These are phyloP conservation scores for Penaeus indicus DNA, from an alignment of 1,140 invertebrate genomes.

Conservation along the genomic window DNA sequence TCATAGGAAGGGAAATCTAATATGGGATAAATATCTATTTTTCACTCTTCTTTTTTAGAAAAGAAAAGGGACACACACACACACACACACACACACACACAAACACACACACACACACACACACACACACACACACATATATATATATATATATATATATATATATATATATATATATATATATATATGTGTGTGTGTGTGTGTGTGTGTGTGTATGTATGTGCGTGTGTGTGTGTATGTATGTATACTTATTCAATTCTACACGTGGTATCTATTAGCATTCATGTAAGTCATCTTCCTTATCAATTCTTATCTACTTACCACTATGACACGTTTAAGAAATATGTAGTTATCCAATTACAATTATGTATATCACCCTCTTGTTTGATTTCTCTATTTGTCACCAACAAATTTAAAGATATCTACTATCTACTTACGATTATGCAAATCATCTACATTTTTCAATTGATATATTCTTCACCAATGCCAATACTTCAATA, in stretches of 20 bases:
- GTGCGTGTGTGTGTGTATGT: neutral
- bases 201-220: constrained; percentile 15
- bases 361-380: too few relatives aligned
- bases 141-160: constrained; percentile 38
- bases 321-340: too few relatives aligned
- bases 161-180: constrained; percentile 43
- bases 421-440: too few relatives aligned
- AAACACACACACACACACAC: constrained; percentile 11
- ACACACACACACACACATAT: constrained; percentile 28
- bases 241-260: neutral
- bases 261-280: constrained; percentile 12
- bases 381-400: too few relatives aligned
- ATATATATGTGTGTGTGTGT: constrained; percentile 41
- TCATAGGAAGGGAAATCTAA: neutral
- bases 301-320: too few relatives aligned
- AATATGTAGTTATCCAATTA: too few relatives aligned
- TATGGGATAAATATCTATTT: neutral
- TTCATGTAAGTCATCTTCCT: too few relatives aligned
- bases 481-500: too few relatives aligned
- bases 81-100: constrained; percentile 20
- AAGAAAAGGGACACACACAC: neutral
- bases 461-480: too few relatives aligned
- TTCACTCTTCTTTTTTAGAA: neutral
- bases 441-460: too few relatives aligned
- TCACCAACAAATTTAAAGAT: too few relatives aligned